Conservation (phyloP, 2,888 invertebrate species). For the Drosophila fulvimacula region DNA sequence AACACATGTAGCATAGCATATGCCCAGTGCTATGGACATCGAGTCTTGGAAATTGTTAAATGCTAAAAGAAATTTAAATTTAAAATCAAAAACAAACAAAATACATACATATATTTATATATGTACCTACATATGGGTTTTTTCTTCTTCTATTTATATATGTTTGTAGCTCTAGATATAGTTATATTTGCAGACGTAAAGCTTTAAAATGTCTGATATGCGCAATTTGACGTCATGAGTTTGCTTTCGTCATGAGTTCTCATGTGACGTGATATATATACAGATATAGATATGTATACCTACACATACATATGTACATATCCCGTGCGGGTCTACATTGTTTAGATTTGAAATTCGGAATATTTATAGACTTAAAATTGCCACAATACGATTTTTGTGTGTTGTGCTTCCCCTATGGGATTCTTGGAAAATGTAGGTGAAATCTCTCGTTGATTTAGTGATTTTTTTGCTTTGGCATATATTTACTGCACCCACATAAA, state of each 20-base stretch:
- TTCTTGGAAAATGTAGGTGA: constrained; percentile 39
- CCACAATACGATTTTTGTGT: not conserved
- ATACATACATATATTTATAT: not conserved
- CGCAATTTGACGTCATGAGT: constrained; percentile 37
- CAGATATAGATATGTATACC: too few species aligned
- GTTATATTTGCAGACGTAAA: not conserved
- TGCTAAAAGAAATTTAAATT: not conserved
- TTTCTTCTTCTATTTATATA: not conserved
- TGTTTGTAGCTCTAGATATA: not conserved
- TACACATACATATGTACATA: not conserved
- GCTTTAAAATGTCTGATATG: constrained; percentile 9
- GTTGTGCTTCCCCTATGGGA: constrained; percentile 36
- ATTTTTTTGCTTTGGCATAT: not conserved
- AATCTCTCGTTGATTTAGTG: constrained; percentile 23
- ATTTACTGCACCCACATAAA: not conserved
- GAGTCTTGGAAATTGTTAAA: not conserved
- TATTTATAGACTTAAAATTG: constrained; percentile 7
- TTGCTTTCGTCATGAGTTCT: constrained; percentile 32
- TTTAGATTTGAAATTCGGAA: constrained; percentile 4
- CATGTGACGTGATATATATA: not conserved
- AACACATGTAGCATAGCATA: not conserved
- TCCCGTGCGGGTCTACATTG: not conserved
- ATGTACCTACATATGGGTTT: not conserved
- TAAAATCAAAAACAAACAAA: constrained; percentile 3
- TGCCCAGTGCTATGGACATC: not conserved